Base-by-base conservation (phyloP, 37 sponge, comb jelly and placozoan genomes). In the Agelas oroides region DNA sequence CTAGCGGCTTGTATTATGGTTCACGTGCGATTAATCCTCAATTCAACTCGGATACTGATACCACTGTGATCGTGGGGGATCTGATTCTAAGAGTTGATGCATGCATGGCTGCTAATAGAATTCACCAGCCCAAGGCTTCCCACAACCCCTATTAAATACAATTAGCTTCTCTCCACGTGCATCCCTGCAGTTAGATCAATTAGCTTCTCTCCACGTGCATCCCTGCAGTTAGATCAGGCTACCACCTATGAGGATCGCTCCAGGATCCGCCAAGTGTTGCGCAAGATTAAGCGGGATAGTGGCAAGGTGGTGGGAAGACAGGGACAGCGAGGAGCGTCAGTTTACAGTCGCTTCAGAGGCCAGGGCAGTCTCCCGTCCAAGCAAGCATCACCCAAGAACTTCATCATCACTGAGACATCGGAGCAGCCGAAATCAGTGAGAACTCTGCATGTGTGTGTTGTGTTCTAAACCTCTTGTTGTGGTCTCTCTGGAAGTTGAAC, bases 221-320 rank as follows among this genome's bases (percentile, higher is more conserved):
- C 52, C 12, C 12, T 80, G 1, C 73, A 95, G 95, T 53, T 92
- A 31, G 70, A 68, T 0, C 80, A 59, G 5, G 95, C 95, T 30
- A 24, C 71, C 1, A 56, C 64, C 18, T 95, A 95, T 53, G 95
- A 95, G 27, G 93, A 95, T 65, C 71, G 95, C 40, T 85, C 95
- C 20, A 62, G 68, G 21, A 71, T 91, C 28, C 71, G 95, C 0
- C 76, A 81, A 30, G 89, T 66, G 23, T 77, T 95, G 20, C 75
- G 95, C 3, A 71, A 67, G 64, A 54, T 61, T 31, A 93, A 89
- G 74, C 86, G 86, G 33, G 77, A 82, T 1, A 71, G 85, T 0
- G 87, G 83, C 0, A 73, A 70, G 60, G 38, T 40, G 34, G 56
- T 64, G 0, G 61, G 35, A 1, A 16, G 54, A 0, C 8, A 55